Percentiles rank a stretch among this genome's conserved stretches.
These are phyloP conservation scores for Apodemus speciosus DNA, from an alignment of 2,113 vertebrate genomes.

Conservation along the genomic window DNA sequence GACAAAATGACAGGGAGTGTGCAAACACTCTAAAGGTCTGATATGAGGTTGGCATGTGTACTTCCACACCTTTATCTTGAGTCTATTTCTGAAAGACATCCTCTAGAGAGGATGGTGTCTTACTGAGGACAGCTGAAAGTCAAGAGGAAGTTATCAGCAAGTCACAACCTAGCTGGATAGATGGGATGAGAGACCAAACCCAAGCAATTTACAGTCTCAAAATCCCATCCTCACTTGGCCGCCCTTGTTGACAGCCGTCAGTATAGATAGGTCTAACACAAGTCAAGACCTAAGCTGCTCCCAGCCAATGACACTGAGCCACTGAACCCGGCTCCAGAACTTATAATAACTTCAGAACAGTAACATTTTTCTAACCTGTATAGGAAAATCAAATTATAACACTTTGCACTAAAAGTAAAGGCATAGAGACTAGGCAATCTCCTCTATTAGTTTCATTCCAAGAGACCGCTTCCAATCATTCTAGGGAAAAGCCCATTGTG, in stretches of 20 bases:
- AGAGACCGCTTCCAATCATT: not conserved
- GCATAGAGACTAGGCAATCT: fast-evolving
- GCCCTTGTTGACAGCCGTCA: not conserved
- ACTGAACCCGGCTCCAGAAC: too few relatives aligned
- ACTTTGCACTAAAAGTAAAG: not conserved
- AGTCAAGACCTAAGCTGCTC: not conserved
- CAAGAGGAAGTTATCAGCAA: not conserved
- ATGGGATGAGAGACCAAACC: not conserved
- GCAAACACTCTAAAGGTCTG: not conserved
- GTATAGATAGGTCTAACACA: not conserved
- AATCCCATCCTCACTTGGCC: not conserved
- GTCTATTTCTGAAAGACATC: not conserved
- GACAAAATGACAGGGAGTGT: not conserved
- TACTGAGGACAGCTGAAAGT: not conserved
- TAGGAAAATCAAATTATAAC: not conserved
- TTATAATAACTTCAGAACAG: not conserved
- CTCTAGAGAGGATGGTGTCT: not conserved
- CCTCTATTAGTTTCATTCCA: not conserved
- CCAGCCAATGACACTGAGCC: not conserved
- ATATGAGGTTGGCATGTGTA: not conserved
- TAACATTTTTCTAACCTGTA: not conserved
- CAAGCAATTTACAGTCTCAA: too few relatives aligned
- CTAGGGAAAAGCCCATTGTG: fast-evolving
- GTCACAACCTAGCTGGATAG: too few relatives aligned
- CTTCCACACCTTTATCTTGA: not conserved